phyloP scores from a whole-genome alignment of 2,797 vertebrate genomes.

The Microhierax caerulescens region DNA sequence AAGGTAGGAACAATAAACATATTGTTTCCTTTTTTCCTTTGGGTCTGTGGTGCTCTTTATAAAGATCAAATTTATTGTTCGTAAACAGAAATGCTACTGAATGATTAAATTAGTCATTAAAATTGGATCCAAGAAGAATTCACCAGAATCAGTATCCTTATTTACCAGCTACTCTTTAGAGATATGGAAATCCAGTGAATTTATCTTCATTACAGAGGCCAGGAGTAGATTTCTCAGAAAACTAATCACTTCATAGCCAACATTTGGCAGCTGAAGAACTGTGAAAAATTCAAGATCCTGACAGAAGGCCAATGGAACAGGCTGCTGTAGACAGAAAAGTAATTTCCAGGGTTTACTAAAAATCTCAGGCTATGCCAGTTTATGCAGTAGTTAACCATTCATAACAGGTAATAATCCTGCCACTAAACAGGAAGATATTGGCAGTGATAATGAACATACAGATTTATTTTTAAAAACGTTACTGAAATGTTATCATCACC shows the following conservation, averaged over 20 bases:
- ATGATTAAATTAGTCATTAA: neutral
- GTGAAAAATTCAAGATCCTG: conserved; percentile 12
- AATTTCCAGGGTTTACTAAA: neutral
- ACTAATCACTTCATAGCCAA: neutral
- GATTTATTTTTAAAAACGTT: neutral
- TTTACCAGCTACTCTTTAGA: neutral
- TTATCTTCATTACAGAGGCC: neutral
- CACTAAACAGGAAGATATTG: neutral
- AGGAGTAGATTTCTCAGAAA: conserved; percentile 5
- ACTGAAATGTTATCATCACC: neutral
- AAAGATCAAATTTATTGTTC: neutral
- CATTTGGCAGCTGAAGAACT: neutral
- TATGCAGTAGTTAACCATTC: neutral
- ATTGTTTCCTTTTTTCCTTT: neutral
- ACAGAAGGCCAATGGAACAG: neutral
- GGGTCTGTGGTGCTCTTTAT: neutral
- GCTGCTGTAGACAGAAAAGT: neutral
- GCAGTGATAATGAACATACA: neutral
- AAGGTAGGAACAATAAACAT: neutral
- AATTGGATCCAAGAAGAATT: neutral
- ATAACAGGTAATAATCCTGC: neutral
- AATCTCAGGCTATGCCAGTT: neutral
- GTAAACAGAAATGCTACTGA: neutral
- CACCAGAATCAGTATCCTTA: neutral
- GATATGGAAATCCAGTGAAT: neutral